Evolutionary conservation across 2,797 vertebrate species (phyloP).

Genomic region (Sylvia borin): DNA sequence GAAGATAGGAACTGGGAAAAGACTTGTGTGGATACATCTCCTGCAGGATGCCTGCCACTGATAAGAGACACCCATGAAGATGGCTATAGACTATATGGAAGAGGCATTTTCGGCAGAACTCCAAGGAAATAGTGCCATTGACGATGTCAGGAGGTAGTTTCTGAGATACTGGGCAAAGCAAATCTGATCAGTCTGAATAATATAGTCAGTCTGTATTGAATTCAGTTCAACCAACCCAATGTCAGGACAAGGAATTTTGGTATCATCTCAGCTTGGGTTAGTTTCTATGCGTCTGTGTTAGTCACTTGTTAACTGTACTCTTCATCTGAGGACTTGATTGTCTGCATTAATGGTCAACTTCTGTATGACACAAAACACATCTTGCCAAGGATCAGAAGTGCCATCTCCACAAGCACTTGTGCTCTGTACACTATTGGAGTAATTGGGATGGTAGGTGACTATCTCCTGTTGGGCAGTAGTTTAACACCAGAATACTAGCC

Average conservation of each 20-base stretch:
- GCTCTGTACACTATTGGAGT: background rate
- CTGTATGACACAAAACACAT: background rate
- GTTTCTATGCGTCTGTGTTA: background rate
- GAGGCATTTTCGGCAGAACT: background rate
- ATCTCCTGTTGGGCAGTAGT: background rate
- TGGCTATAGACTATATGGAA: background rate
- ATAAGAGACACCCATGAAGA: background rate
- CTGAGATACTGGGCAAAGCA: background rate
- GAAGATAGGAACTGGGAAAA: background rate
- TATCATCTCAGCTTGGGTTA: background rate
- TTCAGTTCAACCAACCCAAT: background rate
- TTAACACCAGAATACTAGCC: background rate
- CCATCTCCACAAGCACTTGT: background rate
- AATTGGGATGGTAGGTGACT: background rate
- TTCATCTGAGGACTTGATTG: background rate
- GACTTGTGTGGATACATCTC: background rate
- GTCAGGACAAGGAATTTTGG: background rate
- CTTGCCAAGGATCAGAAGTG: background rate
- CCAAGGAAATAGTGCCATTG: background rate
- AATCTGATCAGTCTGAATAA: background rate
- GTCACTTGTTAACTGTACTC: background rate
- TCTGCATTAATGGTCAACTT: background rate
- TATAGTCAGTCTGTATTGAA: background rate
- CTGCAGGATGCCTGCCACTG: background rate
- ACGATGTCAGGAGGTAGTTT: background rate